Evolutionary conservation across 1,140 invertebrate genomes (phyloP).

Genomic region (Atopsyche davidsoni): DNA sequence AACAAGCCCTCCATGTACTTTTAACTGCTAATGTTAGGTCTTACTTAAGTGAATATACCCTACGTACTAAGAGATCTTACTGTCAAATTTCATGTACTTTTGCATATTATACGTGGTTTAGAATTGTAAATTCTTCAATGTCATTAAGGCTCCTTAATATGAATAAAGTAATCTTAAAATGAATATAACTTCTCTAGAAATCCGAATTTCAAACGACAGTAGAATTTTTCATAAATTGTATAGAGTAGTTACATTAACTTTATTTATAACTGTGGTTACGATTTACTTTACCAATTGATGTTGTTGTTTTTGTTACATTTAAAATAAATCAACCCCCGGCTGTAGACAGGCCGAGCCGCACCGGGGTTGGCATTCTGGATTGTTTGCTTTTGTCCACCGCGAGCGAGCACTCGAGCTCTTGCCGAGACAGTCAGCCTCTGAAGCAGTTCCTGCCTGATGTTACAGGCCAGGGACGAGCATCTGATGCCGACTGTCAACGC

Average conservation of each 20-base stretch:
- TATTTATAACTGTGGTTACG: too few species aligned
- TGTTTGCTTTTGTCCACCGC: too few species aligned
- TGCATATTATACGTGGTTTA: constrained; percentile 28
- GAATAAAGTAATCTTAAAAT: constrained; percentile 19
- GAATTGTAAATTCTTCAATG: constrained; percentile 28
- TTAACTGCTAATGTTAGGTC: constrained; percentile 9
- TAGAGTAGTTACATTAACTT: not conserved
- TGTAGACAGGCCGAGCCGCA: too few species aligned
- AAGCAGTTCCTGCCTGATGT: too few species aligned
- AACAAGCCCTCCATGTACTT: constrained; percentile 14
- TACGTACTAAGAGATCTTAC: constrained; percentile 20
- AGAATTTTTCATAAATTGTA: constrained; percentile 12
- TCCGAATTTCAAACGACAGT: constrained; percentile 37
- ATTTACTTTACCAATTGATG: too few species aligned
- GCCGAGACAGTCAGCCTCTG: too few species aligned
- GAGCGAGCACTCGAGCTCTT: too few species aligned
- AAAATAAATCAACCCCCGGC: too few species aligned
- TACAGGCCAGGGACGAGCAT: too few species aligned
- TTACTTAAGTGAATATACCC: constrained; percentile 19
- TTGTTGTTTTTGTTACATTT: too few species aligned
- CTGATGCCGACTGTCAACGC: too few species aligned
- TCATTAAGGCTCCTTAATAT: constrained; percentile 23
- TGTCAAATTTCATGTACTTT: constrained; percentile 21
- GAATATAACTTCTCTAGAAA: constrained; percentile 39
- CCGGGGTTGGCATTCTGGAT: too few species aligned